A percentile compares a stretch with the other conserved stretches of the same genome.
These are phyloP conservation scores for Nycticorax nycticorax DNA, from an alignment of 2,113 vertebrate genomes.

Conservation along the genomic window DNA sequence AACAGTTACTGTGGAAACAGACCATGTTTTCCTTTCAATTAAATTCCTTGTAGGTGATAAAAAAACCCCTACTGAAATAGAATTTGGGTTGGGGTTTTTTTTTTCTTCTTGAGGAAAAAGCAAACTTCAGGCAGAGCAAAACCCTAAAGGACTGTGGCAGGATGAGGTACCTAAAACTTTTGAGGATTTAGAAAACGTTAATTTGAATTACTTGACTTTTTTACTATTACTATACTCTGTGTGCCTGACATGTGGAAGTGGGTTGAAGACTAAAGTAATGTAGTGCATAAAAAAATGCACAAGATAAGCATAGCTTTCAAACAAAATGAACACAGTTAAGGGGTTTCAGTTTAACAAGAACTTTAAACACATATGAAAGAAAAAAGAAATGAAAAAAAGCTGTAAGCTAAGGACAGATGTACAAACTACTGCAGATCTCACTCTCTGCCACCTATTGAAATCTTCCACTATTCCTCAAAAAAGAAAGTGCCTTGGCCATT, in stretches of 20 bases:
- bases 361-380: not conserved
- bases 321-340: not conserved
- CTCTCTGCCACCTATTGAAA: not conserved
- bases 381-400: not conserved
- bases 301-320: not conserved
- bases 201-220: not conserved
- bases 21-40: not conserved
- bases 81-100: not conserved
- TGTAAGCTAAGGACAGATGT: not conserved
- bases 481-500: not conserved
- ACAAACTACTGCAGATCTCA: not conserved
- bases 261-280: not conserved
- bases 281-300: not conserved
- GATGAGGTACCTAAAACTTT: not conserved
- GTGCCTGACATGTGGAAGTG: not conserved
- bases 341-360: not conserved
- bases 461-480: not conserved
- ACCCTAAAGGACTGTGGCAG: not conserved
- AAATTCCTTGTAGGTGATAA: not conserved
- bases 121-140: not conserved
- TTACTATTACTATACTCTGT: not conserved
- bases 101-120: not conserved
- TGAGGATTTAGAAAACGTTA: not conserved
- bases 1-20: not conserved
- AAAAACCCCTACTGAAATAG: not conserved